Base-by-base conservation (phyloP, 2,888 invertebrate genomes). In the Osedax frankpressi region DNA sequence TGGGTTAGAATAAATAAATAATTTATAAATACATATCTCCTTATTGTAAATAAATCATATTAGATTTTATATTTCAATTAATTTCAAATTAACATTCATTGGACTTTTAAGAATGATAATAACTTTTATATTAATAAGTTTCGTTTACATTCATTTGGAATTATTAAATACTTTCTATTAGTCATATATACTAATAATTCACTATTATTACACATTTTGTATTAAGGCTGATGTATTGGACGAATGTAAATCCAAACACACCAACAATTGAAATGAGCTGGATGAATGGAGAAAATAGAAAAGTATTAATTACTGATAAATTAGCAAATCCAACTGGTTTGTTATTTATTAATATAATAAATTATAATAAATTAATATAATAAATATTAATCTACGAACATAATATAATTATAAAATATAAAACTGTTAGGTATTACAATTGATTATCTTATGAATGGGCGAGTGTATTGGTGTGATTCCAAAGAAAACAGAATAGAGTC, bases 381-480 rank as follows among this genome's bases (percentile, higher is more conserved):
- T n/a, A n/a, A n/a, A n/a, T n/a, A n/a, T n/a, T n/a, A n/a, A n/a
- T n/a, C n/a, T n/a, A n/a, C n/a, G n/a, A n/a, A n/a, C 19, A 44
- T 44, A 44, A 44, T 44, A 44, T 44, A 44, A 11, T 11, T 44
- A 44, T 44, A 44, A 11, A 11, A 44, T 44, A 44, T 44, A 44
- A 11, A 80, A 97, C 97, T 0, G 89, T 92, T 44, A 0, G 94
- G 94, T 0, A 83, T 98, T 11, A 89, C 94, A 0, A 90, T 98
- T 70, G 98, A 98, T 82, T 91, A 79, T 76, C 76, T 75, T 68
- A 82, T 81, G 81, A 91, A 91, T 75, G 92, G 94, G 81, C 88
- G 91, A 0, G 86, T 98, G 24, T 98, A 92, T 85, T 98, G 97
- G 96, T 92, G 91, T 0, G 98, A 98, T 82, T 90, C 91, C 0